phyloP scores from a whole-genome alignment of 2,113 vertebrate species.

The Nestor notabilis region DNA sequence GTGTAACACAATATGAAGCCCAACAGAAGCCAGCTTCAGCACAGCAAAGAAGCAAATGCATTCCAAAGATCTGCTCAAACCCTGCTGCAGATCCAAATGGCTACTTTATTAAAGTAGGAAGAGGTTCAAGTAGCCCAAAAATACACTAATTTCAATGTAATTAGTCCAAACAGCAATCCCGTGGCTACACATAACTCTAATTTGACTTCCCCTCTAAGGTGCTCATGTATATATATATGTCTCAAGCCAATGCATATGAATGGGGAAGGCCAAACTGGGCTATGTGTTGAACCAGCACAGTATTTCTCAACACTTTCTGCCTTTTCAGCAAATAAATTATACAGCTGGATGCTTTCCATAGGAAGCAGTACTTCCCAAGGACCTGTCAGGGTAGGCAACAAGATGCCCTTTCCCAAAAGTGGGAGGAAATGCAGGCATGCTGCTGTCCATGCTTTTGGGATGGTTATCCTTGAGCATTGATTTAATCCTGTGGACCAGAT shows the following conservation, averaged over 20 bases:
- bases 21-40: background rate
- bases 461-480: background rate
- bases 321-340: background rate
- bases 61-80: background rate
- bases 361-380: background rate
- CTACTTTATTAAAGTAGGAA: background rate
- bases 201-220: background rate
- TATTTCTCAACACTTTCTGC: background rate
- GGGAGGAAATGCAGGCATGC: background rate
- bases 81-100: background rate
- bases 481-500: background rate
- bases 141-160: background rate
- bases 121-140: background rate
- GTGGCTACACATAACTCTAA: background rate
- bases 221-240: no score
- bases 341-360: no score
- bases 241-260: background rate
- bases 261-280: background rate
- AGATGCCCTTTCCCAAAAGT: background rate
- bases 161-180: background rate
- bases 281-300: background rate
- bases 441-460: rapidly evolving
- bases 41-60: background rate
- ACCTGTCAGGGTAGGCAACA: background rate
- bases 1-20: background rate